phyloP scores from a whole-genome alignment of 2,113 vertebrate genomes.

The Trinectes maculatus region DNA sequence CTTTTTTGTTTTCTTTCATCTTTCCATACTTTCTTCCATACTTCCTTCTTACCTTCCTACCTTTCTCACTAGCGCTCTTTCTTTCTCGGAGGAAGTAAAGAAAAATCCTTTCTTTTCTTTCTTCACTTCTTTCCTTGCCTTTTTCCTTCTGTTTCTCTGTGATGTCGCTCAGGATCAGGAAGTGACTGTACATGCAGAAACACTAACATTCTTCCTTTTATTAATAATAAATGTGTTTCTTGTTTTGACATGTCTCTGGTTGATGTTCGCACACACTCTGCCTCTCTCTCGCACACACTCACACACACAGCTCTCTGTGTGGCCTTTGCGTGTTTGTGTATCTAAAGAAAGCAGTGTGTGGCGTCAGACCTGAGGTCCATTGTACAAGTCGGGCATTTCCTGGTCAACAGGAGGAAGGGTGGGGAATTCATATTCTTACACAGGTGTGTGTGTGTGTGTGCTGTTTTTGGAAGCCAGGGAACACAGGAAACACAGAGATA shows the following conservation, averaged over 20 bases:
- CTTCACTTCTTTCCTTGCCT: too few relatives aligned
- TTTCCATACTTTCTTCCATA: too few relatives aligned
- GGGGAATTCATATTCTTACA: conserved; percentile 20
- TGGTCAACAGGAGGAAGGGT: conserved; percentile 71
- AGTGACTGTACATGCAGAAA: too few relatives aligned
- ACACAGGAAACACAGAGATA: conserved; percentile 51
- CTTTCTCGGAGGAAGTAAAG: too few relatives aligned
- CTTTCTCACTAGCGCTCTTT: too few relatives aligned
- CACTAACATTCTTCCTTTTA: too few relatives aligned
- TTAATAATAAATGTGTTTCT: too few relatives aligned
- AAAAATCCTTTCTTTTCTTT: too few relatives aligned
- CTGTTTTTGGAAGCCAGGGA: conserved; percentile 6
- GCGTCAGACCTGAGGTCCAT: conserved; percentile 61
- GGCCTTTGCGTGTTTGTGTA: conserved; percentile 31
- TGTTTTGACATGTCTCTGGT: background rate
- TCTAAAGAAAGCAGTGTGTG: conserved; percentile 59
- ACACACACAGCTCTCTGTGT: background rate
- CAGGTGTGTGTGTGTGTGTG: conserved; percentile 55
- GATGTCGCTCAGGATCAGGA: too few relatives aligned
- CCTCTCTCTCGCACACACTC: background rate
- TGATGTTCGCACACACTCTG: background rate
- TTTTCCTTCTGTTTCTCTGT: too few relatives aligned
- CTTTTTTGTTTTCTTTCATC: too few relatives aligned
- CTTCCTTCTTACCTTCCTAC: too few relatives aligned
- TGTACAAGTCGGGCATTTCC: conserved; percentile 71